Evolutionary conservation across 2,888 invertebrate genomes (phyloP), one percentile per base, ranked within the genome.

Genomic region (Philhelius pedissequus): DNA sequence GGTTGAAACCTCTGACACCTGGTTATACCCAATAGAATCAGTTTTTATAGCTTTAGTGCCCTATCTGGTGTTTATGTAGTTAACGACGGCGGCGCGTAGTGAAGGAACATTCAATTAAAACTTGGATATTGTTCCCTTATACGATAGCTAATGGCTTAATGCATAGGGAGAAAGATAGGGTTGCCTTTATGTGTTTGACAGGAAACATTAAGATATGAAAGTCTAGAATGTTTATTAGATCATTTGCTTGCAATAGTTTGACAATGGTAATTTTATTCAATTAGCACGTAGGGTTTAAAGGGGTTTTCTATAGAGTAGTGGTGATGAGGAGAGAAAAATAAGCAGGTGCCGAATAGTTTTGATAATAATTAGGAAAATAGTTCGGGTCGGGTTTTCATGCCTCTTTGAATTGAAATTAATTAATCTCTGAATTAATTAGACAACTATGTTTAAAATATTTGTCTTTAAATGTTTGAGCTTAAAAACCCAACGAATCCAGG

Each of bases 241-340:
- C 64, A 75, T 84, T 84, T 70, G 79, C 60, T 27, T 32, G 58
- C 25, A 68, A 54, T 77, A 60, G 3, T 25, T 54, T 20, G 38
- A 73, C 68, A 62, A 73, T 84, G 79, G 58, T 75, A 71, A 80
- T 84, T 84, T 66, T 30, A 84, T 84, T 84, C 60, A 84, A 84
- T 84, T 84, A 80, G 71, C 40, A 35, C 6, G 43, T 7, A 35
- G 8, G 18, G 54, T 11, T 22, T 9, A 15, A 60, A 30, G 64
- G 64, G 81, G 38, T 71, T 25, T 15, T 20, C 2, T 1, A 15
- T 27, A 13, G 18, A 13, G 18, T 13, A 11, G 6, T 38, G 62
- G 27, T 20, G 30, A 15, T 35, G 35, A 8, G 22, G 7, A 45
- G 22, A 38, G 15, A n/a, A 22, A 5, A 25, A 60, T n/a, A 20